Base-by-base conservation (phyloP, 37 sponge, comb jelly and placozoan species). In the Haliclona indistincta region DNA sequence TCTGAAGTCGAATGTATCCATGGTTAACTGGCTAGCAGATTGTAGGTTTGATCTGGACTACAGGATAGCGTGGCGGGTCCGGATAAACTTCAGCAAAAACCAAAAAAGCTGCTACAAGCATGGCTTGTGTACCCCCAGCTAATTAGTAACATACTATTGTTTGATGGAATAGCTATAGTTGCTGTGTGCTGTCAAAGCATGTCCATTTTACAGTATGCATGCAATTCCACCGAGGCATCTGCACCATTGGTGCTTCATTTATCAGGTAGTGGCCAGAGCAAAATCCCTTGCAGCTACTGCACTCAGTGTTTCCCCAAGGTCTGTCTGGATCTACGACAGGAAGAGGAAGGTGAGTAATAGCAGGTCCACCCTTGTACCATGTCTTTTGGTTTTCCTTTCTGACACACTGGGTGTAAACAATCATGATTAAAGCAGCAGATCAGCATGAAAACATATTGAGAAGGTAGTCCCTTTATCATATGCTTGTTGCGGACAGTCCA, bases 401-500 rank as follows among this genome's bases (percentile, higher is more conserved):
- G 23, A 51, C 78, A 77, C 11, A 77, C 10, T 13, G 78, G 67
- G 36, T 77, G 78, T 25, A 6, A 32, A 35, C 70, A 79, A 13
- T 69, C 63, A 28, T 32, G 8, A 26, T 79, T 32, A 41, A 56
- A 47, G 42, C 80, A 79, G 54, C 80, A 79, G 17, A 53, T 28
- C 30, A 79, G 47, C 3, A 47, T 52, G 33, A 69, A 79, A 30
- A 70, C 19, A 54, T 79, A 79, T 37, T 68, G 70, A 0, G 49
- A 2, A 11, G 80, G 80, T 32, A 79, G 63, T 33, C 45, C 71
- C 20, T 22, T 0, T 11, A 56, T 62, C 74, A 73, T 64, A 54
- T 81, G 82, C 22, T 56, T 22, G 17, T 64, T n/a, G 36, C 67
- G 23, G 8, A 73, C 53, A 29, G 40, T 44, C 71, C 80, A 79